phyloP scores from a whole-genome alignment of 2,797 vertebrate genomes.

The Argyrosomus regius region DNA sequence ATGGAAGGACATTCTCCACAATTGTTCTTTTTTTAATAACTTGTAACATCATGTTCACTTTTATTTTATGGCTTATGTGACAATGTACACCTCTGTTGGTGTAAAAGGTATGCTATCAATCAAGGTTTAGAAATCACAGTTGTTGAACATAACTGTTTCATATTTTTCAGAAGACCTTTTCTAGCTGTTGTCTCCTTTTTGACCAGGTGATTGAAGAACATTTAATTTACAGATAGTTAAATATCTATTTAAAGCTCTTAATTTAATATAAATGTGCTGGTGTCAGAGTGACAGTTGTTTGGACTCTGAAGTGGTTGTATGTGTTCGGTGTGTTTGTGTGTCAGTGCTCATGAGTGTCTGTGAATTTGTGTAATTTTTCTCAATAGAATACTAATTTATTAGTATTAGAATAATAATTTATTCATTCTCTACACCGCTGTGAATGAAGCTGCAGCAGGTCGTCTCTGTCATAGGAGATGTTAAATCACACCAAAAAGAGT shows the following conservation, averaged over 20 bases:
- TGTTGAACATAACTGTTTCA: neutral
- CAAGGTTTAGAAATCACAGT: neutral
- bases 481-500: neutral
- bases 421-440: constrained; percentile 44
- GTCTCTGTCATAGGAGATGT: neutral
- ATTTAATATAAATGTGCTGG: constrained; percentile 29
- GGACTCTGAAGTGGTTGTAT: constrained; percentile 13
- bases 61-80: neutral
- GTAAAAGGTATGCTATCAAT: neutral
- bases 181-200: constrained; percentile 2
- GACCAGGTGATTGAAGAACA: constrained; percentile 18
- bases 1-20: neutral
- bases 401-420: constrained; percentile 26
- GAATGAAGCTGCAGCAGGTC: constrained; percentile 9
- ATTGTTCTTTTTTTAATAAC: neutral
- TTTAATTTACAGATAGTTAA: constrained; percentile 29
- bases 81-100: neutral
- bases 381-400: constrained; percentile 38
- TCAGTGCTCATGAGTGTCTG: neutral
- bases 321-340: constrained; percentile 16
- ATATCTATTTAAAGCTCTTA: constrained; percentile 33
- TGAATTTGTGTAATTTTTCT: constrained; percentile 10
- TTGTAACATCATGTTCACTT: neutral
- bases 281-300: constrained; percentile 26
- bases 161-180: constrained; percentile 1